These are phyloP conservation scores for Lophius americanus DNA, from an alignment of 2,797 vertebrate species.

Conservation along the genomic window DNA sequence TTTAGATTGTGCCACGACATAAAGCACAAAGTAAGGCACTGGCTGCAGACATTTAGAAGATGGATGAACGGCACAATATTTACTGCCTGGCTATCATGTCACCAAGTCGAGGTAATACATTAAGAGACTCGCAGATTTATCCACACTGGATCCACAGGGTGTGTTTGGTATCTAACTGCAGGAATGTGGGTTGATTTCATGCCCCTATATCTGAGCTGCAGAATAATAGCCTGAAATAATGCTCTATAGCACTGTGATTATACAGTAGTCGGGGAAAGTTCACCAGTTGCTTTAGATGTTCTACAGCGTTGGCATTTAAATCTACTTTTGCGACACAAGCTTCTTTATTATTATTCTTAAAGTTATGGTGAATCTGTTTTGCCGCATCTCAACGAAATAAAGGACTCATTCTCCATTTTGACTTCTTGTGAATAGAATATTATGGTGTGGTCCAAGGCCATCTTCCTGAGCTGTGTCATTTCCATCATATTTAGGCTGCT, in stretches of 20 bases:
- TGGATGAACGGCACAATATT: too few species aligned
- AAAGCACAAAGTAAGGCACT: too few species aligned
- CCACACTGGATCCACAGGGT: background rate
- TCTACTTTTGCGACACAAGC: background rate
- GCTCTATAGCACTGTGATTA: background rate
- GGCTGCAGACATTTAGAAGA: too few species aligned
- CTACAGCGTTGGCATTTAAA: conserved; percentile 1
- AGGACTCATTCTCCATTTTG: too few species aligned
- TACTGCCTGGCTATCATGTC: background rate
- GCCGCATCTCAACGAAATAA: background rate
- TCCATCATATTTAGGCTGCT: too few species aligned
- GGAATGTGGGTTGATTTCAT: background rate
- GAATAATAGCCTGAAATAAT: background rate
- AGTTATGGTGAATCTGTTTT: background rate
- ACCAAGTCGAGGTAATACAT: background rate
- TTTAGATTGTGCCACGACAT: too few species aligned
- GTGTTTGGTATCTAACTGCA: background rate
- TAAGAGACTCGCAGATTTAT: background rate
- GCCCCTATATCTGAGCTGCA: conserved; percentile 11
- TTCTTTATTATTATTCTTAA: background rate
- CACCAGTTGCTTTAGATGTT: conserved; percentile 1
- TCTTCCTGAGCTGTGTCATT: background rate
- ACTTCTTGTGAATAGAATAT: background rate
- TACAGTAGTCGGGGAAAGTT: background rate
- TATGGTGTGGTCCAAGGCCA: too few species aligned